These are phyloP conservation scores for Rhingia rostrata DNA, from an alignment of 2,888 invertebrate species.

Conservation along the genomic window DNA sequence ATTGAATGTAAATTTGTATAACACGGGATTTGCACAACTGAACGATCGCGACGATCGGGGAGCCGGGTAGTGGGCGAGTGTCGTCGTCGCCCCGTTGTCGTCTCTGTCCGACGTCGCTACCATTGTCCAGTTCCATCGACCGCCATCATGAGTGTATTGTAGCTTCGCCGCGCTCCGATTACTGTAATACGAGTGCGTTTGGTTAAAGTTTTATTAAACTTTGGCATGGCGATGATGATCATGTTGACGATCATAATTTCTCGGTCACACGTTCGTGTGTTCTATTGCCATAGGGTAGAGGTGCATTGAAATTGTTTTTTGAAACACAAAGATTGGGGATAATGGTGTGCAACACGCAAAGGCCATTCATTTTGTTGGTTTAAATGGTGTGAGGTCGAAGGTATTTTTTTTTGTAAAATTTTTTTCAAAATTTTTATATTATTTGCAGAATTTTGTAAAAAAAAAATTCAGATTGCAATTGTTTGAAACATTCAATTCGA, in stretches of 20 bases:
- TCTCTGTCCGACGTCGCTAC: not conserved
- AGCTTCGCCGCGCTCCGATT: constrained; percentile 58
- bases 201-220: constrained; percentile 54
- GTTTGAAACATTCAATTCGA: no score
- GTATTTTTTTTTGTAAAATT: no score
- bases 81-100: not conserved
- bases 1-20: constrained; percentile 47
- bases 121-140: constrained; percentile 6
- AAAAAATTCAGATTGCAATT: no score
- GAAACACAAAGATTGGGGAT: not conserved
- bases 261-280: constrained; percentile 53
- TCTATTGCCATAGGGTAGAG: not conserved
- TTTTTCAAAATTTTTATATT: no score
- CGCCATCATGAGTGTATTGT: constrained; percentile 10
- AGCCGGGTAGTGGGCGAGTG: not conserved
- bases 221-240: constrained; percentile 45
- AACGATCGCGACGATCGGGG: constrained; percentile 1
- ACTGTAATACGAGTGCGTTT: constrained; percentile 55
- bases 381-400: no score
- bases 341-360: no score
- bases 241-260: constrained; percentile 38
- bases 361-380: no score
- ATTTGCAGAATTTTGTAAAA: no score
- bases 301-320: not conserved
- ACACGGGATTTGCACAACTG: constrained; percentile 24